Conservation (phyloP, 2,113 vertebrate genomes). For the Bubo bubo region DNA sequence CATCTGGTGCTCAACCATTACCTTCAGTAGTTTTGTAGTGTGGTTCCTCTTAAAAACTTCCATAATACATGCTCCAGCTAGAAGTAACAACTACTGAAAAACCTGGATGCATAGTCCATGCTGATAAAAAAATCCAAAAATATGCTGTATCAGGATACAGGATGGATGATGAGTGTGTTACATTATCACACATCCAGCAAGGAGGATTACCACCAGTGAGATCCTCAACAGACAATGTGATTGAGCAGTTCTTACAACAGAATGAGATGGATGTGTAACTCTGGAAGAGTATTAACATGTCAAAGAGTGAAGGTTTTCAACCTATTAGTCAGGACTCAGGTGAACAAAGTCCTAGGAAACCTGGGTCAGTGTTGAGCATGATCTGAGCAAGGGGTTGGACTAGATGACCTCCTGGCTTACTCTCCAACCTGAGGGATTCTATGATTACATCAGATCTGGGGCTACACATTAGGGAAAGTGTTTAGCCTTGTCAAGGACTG, state of each 20-base stretch:
- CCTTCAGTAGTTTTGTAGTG: background rate
- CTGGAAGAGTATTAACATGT: background rate
- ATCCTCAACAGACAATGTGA: background rate
- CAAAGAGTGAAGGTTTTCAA: background rate
- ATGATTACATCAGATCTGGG: background rate
- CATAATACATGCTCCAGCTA: background rate
- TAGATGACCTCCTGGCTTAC: background rate
- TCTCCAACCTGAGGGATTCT: background rate
- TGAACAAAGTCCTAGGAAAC: background rate
- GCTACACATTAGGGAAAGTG: background rate
- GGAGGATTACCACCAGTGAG: background rate
- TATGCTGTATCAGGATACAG: background rate
- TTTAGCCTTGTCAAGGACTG: background rate
- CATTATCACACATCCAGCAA: background rate
- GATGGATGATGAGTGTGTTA: background rate
- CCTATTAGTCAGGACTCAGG: background rate
- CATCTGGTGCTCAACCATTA: background rate
- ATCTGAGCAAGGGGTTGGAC: background rate
- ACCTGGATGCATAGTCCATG: background rate
- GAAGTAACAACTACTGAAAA: background rate
- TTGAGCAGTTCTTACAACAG: background rate
- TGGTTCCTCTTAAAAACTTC: background rate
- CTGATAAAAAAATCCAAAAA: background rate
- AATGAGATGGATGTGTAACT: background rate
- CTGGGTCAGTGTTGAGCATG: background rate